phyloP scores from a whole-genome alignment of 2,797 vertebrate species.

The Poecilia wingei region DNA sequence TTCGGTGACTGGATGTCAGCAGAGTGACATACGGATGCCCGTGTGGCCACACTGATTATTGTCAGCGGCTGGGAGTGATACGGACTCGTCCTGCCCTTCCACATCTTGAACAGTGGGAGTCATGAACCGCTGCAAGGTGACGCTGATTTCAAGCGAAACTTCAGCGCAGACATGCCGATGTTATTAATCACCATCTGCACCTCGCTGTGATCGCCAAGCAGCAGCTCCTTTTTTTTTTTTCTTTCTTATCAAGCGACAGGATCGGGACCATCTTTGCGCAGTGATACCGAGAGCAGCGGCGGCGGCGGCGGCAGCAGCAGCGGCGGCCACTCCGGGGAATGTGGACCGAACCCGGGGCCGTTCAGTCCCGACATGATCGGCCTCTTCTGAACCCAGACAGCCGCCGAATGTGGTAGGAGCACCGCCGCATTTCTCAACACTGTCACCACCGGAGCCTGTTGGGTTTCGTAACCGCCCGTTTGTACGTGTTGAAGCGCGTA shows the following conservation, averaged over 20 bases:
- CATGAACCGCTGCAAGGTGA: conserved; percentile 81
- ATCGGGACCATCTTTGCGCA: conserved; percentile 70
- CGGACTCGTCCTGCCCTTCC: conserved; percentile 80
- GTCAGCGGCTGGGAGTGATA: conserved; percentile 66
- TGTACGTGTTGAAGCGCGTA: conserved; percentile 24
- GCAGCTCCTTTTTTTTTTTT: conserved; percentile 23
- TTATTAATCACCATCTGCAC: conserved; percentile 46
- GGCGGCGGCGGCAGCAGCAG: conserved; percentile 28
- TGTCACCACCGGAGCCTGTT: conserved; percentile 35
- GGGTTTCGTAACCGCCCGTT: conserved; percentile 22
- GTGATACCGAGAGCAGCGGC: conserved; percentile 52
- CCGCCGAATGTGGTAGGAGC: conserved; percentile 75
- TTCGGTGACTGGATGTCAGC: conserved; percentile 34
- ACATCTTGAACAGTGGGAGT: conserved; percentile 77
- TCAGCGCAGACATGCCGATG: conserved; percentile 58
- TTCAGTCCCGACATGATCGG: conserved; percentile 80
- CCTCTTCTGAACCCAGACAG: conserved; percentile 75
- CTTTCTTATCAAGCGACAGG: conserved; percentile 44
- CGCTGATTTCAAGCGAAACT: conserved; percentile 74
- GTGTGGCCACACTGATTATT: conserved; percentile 72
- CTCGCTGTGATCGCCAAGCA: conserved; percentile 41
- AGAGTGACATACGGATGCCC: conserved; percentile 75
- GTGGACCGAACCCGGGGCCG: conserved; percentile 70
- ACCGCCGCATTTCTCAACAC: conserved; percentile 56
- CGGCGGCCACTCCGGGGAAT: conserved; percentile 78